Conservation (phyloP, 2,113 vertebrate species). For the Irena cyanogastra region DNA sequence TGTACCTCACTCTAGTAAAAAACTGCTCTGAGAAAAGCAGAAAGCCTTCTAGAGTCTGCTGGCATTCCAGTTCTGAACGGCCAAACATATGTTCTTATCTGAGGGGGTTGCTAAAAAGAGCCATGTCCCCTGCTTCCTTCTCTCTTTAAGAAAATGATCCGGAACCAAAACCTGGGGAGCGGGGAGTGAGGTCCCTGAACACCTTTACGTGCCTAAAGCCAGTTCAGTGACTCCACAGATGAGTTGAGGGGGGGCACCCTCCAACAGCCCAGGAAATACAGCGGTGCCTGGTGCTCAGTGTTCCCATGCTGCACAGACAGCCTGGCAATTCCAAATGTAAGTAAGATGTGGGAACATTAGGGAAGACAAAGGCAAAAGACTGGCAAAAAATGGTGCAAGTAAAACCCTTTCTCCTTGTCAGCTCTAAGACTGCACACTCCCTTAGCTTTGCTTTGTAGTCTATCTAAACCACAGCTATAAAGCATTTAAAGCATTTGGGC, state of each 20-base stretch:
- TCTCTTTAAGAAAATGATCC: background rate
- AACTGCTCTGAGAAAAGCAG: background rate
- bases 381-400: background rate
- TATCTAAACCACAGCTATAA: background rate
- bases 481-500: background rate
- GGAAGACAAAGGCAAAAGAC: background rate
- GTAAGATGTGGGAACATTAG: background rate
- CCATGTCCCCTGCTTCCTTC: background rate
- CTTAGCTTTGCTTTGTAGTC: background rate
- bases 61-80: background rate
- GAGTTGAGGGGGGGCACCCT: background rate
- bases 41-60: background rate
- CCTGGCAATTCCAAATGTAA: background rate
- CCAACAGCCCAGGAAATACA: background rate
- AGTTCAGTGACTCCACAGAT: background rate
- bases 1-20: background rate
- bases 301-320: background rate
- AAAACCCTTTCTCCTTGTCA: background rate
- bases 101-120: background rate
- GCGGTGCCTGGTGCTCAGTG: background rate
- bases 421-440: accelerated
- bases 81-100: background rate
- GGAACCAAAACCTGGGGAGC: background rate
- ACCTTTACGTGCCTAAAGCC: background rate
- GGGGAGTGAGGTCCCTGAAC: background rate